Base-by-base conservation (phyloP, 2,113 vertebrate genomes). In the Macquaria ambigua region DNA sequence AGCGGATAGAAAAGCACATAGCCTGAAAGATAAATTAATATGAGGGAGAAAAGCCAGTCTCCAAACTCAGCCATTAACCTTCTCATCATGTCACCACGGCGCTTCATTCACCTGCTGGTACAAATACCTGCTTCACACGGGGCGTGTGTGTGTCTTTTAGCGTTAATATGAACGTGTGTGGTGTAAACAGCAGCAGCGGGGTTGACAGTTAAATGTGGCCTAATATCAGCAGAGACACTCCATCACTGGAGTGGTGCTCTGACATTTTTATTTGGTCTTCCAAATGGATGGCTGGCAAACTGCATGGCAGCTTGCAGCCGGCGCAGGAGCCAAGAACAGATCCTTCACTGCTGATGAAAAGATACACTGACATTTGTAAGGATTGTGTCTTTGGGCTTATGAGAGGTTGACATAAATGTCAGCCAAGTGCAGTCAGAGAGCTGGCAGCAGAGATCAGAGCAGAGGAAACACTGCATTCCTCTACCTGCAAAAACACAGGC, bases 201-300 rank as follows among this genome's bases (percentile, higher is more conserved):
- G 21, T 23, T 67, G 78, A 79, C 80, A 64, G 63, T 71, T 72
- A 46, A 85, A 82, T 5, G 25, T 75, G 74, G 74, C 69, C 71
- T 81, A 58, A 83, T 83, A 83, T 81, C 77, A 81, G 79, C 74
- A 39, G 34, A 72, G 73, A 82, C 67, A 18, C 81, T 87, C 80
- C 67, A 83, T 92, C 82, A 87, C 56, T 56, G 52, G 37, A 87
- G 77, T 75, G 77, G 52, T 71, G 68, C 70, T 52, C 56, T 90
- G 85, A 87, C 88, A 79, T 80, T 91, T 89, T 89, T 87, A 90
- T 75, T 87, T 63, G 74, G 56, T 55, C 84, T 66, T 83, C 68
- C 83, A 82, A 87, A 89, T 75, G 79, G 83, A 89, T 50, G 80
- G 64, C 80, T 88, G 91, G 83, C 83, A 58, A 80, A 71, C 76